Percentiles rank a stretch among this genome's conserved stretches.
These are phyloP conservation scores for Taurulus bubalis DNA, from an alignment of 2,113 vertebrate genomes.

Conservation along the genomic window DNA sequence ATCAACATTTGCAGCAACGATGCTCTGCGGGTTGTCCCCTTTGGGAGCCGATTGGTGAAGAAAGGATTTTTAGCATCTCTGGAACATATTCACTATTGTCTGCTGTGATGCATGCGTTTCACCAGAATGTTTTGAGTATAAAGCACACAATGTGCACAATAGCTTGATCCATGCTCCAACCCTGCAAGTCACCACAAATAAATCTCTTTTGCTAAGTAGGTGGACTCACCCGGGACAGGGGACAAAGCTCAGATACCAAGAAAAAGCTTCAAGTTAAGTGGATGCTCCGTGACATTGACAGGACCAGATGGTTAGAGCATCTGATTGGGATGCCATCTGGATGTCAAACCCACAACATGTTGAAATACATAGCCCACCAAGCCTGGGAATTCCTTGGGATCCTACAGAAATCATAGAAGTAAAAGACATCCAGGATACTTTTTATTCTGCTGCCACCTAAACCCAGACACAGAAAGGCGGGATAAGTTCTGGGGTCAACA, in stretches of 20 bases:
- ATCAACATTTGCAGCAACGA: background rate
- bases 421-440: background rate
- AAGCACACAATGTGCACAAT: background rate
- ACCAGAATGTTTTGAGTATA: background rate
- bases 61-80: background rate
- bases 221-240: background rate
- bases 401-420: background rate
- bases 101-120: background rate
- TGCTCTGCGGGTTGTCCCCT: background rate
- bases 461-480: background rate
- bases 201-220: background rate
- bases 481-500: background rate
- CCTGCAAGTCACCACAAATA: background rate
- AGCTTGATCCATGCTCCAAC: background rate
- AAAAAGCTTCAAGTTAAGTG: background rate
- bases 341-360: constrained; percentile 10
- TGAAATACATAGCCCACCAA: background rate
- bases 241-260: background rate
- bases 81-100: background rate
- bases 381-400: background rate
- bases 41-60: background rate
- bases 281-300: background rate
- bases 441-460: constrained; percentile 3
- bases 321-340: background rate
- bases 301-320: background rate